These are phyloP conservation scores for Condylura cristata DNA, from an alignment of 2,113 vertebrate species.

Conservation along the genomic window DNA sequence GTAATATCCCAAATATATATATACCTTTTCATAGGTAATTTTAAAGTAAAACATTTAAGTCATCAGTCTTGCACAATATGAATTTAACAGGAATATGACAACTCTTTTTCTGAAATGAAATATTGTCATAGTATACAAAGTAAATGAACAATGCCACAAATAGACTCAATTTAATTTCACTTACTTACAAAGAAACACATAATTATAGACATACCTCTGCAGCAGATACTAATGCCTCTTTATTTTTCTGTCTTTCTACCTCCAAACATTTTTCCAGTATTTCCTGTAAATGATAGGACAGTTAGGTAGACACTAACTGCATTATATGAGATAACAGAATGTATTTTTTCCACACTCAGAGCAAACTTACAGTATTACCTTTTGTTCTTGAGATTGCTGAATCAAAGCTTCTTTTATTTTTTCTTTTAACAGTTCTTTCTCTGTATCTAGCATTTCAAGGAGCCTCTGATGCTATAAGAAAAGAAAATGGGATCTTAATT, in stretches of 20 bases:
- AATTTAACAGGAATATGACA: slow-evolving; percentile 9
- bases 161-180: not conserved
- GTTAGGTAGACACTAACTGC: slow-evolving; percentile 1
- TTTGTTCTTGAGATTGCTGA: slow-evolving; percentile 83
- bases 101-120: not conserved
- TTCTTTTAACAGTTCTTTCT: slow-evolving; percentile 82
- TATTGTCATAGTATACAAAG: not conserved
- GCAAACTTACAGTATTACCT: slow-evolving; percentile 79
- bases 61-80: not conserved
- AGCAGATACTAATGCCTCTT: slow-evolving; percentile 81
- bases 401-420: slow-evolving; percentile 84
- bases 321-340: not conserved
- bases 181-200: not conserved
- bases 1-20: not conserved
- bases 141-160: not conserved
- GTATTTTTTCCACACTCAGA: not conserved
- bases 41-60: not conserved
- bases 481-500: slow-evolving; percentile 53
- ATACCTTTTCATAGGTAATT: not conserved
- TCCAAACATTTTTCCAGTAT: slow-evolving; percentile 84
- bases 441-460: slow-evolving; percentile 86
- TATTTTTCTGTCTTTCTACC: slow-evolving; percentile 84
- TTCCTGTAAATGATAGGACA: slow-evolving; percentile 81
- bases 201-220: slow-evolving; percentile 81
- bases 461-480: slow-evolving; percentile 86